phyloP scores from a whole-genome alignment of 1,140 invertebrate species.

The Potamilus streckersoni region DNA sequence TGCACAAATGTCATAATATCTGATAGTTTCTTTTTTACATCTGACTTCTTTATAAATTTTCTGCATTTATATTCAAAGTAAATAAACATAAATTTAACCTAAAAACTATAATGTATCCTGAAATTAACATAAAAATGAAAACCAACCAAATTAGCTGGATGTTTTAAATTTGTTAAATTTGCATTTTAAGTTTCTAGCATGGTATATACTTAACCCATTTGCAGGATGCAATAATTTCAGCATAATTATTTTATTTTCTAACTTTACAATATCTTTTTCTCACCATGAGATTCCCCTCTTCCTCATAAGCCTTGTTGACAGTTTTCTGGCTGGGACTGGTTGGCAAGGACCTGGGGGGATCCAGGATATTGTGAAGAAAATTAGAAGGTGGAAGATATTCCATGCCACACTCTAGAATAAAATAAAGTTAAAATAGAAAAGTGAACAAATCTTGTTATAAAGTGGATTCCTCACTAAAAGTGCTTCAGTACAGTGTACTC shows the following conservation, averaged over 20 bases:
- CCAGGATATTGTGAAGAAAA: constrained; percentile 44
- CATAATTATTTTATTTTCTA: no score
- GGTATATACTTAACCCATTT: no score
- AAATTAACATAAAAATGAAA: no score
- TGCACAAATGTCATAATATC: no score
- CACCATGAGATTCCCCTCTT: constrained; percentile 43
- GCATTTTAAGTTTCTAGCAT: no score
- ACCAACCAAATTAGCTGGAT: no score
- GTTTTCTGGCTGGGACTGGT: constrained; percentile 26
- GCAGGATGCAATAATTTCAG: no score
- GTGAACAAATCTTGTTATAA: no score
- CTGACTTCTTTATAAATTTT: no score
- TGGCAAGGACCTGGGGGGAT: constrained; percentile 21
- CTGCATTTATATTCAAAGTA: neutral
- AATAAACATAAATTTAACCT: constrained; percentile 1
- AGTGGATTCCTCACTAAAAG: no score
- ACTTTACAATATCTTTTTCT: neutral
- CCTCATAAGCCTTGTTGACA: constrained; percentile 27
- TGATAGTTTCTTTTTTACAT: no score
- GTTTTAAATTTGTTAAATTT: no score
- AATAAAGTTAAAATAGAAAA: neutral
- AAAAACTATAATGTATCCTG: neutral
- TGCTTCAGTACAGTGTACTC: neutral
- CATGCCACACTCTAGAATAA: constrained; percentile 45
- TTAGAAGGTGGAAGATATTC: constrained; percentile 59